phyloP scores from a whole-genome alignment of 1,140 invertebrate genomes.

The Brachionus sp. region DNA sequence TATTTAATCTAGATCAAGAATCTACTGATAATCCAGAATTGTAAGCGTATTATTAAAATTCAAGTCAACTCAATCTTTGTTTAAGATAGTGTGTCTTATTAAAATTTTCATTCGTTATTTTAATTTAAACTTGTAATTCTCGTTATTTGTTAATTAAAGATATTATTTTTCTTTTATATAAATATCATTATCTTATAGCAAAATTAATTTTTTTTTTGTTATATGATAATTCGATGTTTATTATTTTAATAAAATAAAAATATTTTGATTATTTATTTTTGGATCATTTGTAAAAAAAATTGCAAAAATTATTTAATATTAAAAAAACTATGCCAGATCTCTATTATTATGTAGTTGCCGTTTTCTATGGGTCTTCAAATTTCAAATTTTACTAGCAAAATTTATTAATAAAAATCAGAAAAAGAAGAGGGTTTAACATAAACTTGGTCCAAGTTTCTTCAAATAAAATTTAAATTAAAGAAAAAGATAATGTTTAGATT shows the following conservation, averaged over 20 bases:
- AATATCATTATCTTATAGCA: background rate
- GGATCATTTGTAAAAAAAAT: too few species aligned
- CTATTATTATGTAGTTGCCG: too few species aligned
- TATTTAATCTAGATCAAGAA: background rate
- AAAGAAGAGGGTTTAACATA: too few species aligned
- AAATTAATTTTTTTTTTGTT: background rate
- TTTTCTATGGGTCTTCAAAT: too few species aligned
- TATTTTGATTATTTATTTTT: background rate
- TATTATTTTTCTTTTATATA: background rate
- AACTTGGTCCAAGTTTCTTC: too few species aligned
- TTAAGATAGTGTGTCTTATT: background rate
- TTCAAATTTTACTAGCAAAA: background rate
- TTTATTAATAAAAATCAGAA: too few species aligned
- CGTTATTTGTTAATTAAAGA: constrained; percentile 10
- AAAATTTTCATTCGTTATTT: background rate
- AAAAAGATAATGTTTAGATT: too few species aligned
- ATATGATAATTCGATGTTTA: background rate
- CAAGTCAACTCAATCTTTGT: background rate
- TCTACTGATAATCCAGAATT: constrained; percentile 30
- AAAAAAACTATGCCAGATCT: too few species aligned
- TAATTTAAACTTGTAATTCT: background rate
- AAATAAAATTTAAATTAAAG: too few species aligned
- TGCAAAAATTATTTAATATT: too few species aligned
- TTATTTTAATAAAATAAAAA: background rate
- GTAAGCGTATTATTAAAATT: background rate